Evolutionary conservation across 2,888 invertebrate genomes (phyloP).

Genomic region (Calameuta idolon): DNA sequence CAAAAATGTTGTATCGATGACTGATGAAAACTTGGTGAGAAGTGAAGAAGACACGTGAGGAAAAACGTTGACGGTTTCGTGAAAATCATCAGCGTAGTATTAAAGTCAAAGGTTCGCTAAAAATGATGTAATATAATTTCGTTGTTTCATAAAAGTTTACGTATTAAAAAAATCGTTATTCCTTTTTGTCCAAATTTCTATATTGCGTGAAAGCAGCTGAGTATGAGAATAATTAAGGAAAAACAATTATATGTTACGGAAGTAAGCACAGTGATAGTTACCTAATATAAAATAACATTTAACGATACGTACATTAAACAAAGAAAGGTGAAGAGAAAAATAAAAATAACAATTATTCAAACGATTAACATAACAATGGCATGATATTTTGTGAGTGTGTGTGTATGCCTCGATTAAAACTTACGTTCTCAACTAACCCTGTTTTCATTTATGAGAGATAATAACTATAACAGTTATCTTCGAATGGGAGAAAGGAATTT

Average conservation of each 20-base stretch:
- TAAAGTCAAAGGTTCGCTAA: no score
- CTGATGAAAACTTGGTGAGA: no score
- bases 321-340: background rate
- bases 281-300: constrained; percentile 34
- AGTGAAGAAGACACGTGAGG: no score
- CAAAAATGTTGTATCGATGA: no score
- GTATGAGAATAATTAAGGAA: constrained; percentile 36
- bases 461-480: constrained; percentile 7
- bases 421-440: constrained; percentile 35
- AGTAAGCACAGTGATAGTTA: constrained; percentile 62
- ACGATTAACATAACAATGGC: constrained; percentile 37
- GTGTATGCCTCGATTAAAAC: constrained; percentile 45
- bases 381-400: constrained; percentile 51
- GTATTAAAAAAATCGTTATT: no score
- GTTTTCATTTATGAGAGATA: constrained; percentile 31
- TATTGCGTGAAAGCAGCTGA: constrained; percentile 23
- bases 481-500: constrained; percentile 25
- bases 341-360: constrained; percentile 18
- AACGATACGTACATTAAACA: constrained; percentile 18
- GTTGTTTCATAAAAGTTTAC: no score
- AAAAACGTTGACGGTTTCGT: no score
- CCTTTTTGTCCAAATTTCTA: no score
- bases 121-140: no score
- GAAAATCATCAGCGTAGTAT: no score
- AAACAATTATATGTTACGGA: constrained; percentile 56